Evolutionary conservation across 1,140 invertebrate genomes (phyloP).

Genomic region (Leptopilina clavipes): DNA sequence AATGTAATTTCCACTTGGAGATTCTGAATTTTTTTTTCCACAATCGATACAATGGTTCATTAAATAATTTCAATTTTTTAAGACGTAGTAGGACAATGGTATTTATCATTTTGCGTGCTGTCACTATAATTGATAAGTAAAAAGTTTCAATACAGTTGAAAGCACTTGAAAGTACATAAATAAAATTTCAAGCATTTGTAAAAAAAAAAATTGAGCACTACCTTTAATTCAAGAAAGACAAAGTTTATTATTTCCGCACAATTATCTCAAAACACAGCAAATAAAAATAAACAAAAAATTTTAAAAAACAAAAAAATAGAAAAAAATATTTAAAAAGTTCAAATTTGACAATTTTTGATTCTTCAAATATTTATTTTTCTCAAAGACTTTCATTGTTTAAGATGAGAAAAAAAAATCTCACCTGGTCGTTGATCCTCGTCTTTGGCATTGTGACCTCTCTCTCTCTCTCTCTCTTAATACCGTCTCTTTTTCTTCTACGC

Average conservation of each 20-base stretch:
- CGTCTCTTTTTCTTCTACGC: neutral
- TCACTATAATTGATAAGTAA: constrained; percentile 39
- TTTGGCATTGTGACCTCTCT: constrained; percentile 42
- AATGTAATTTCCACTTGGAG: too few relatives aligned
- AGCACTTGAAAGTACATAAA: neutral
- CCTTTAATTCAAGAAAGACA: too few relatives aligned
- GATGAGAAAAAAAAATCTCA: constrained; percentile 30
- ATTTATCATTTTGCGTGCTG: constrained; percentile 40
- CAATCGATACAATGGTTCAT: neutral
- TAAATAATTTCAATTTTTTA: constrained; percentile 28
- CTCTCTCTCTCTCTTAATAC: constrained; percentile 37
- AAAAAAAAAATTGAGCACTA: too few relatives aligned
- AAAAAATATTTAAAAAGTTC: too few relatives aligned
- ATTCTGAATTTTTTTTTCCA: too few relatives aligned
- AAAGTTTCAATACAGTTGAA: neutral
- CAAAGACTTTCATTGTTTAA: too few relatives aligned
- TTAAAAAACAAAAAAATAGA: too few relatives aligned
- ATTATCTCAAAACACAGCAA: too few relatives aligned
- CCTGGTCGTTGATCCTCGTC: constrained; percentile 46
- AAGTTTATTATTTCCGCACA: too few relatives aligned
- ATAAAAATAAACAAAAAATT: too few relatives aligned
- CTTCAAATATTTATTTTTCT: too few relatives aligned
- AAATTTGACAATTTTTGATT: too few relatives aligned
- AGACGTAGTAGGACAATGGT: constrained; percentile 1
- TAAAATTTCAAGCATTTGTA: neutral